Evolutionary conservation across 2,888 invertebrate genomes (phyloP).

Genomic region (Drosophila fungiperda): DNA sequence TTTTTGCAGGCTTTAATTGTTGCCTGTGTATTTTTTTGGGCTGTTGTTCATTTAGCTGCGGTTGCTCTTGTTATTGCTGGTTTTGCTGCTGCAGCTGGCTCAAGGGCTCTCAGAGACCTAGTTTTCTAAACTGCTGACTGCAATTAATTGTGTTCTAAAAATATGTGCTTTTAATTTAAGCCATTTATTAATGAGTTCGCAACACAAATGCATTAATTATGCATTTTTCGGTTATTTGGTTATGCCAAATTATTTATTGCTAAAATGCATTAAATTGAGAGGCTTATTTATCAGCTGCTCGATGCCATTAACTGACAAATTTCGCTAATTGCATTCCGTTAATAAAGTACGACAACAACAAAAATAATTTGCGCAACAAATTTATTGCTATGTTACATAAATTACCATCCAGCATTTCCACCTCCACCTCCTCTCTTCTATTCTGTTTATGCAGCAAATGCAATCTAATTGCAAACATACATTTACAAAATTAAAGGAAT

Average conservation of each 20-base stretch:
- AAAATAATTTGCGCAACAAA: slow-evolving; percentile 41
- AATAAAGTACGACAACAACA: slow-evolving; percentile 67
- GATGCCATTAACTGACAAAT: slow-evolving; percentile 78
- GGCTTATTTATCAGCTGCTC: slow-evolving; percentile 82
- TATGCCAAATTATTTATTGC: slow-evolving; percentile 68
- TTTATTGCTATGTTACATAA: slow-evolving; percentile 63
- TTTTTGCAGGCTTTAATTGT: slow-evolving; percentile 46
- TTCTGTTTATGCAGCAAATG: slow-evolving; percentile 48
- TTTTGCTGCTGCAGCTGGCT: slow-evolving; percentile 19
- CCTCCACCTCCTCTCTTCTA: neutral
- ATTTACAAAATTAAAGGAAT: slow-evolving; percentile 67
- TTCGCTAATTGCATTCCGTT: slow-evolving; percentile 78
- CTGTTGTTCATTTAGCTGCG: slow-evolving; percentile 16
- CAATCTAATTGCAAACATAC: slow-evolving; percentile 65
- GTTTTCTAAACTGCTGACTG: slow-evolving; percentile 44
- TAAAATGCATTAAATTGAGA: slow-evolving; percentile 82
- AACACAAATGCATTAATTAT: slow-evolving; percentile 64
- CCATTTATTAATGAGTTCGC: slow-evolving; percentile 70
- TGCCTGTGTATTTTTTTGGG: slow-evolving; percentile 56
- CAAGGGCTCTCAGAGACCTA: slow-evolving; percentile 47
- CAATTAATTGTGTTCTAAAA: slow-evolving; percentile 56
- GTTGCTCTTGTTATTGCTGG: slow-evolving; percentile 12
- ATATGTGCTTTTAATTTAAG: slow-evolving; percentile 65
- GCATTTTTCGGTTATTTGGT: slow-evolving; percentile 37
- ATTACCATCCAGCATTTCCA: slow-evolving; percentile 26